Conservation (phyloP, 2,888 invertebrate genomes). For the Cosmia pyralina region DNA sequence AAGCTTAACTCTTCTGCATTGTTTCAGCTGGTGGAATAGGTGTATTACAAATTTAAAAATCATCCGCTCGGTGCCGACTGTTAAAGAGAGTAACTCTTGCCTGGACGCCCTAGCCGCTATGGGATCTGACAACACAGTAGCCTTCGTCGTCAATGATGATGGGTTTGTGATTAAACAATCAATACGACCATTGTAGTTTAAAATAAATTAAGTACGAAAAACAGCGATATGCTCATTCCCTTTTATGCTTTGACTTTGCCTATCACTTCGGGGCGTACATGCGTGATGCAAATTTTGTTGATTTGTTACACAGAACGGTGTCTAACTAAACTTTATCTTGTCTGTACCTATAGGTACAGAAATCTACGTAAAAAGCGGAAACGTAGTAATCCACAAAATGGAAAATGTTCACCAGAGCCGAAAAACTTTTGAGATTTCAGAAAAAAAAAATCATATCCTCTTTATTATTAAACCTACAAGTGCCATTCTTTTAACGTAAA, state of each 20-base stretch:
- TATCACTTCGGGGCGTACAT: no score
- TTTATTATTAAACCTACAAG: no score
- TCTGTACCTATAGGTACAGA: no score
- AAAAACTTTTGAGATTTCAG: no score
- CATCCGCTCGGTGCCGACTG: slow-evolving; percentile 67
- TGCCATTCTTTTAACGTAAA: no score
- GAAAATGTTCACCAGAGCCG: no score
- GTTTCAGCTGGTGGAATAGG: slow-evolving; percentile 94
- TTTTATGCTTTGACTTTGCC: no score
- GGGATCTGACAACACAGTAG: slow-evolving; percentile 68
- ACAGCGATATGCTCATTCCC: not conserved
- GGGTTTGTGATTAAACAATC: slow-evolving; percentile 72
- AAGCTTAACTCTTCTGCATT: not conserved
- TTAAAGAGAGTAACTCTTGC: slow-evolving; percentile 85
- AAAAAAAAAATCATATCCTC: no score
- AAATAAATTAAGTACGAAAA: not conserved
- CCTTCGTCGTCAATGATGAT: slow-evolving; percentile 75
- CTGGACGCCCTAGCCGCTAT: slow-evolving; percentile 67
- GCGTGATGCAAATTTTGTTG: not conserved
- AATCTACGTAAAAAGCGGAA: no score
- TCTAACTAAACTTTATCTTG: not conserved
- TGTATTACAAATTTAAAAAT: slow-evolving; percentile 74
- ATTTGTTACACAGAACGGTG: not conserved
- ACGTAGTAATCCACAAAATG: no score
- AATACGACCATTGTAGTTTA: not conserved